Base-by-base conservation (phyloP, 2,113 vertebrate species). In the Forbesichthys papilliferus region DNA sequence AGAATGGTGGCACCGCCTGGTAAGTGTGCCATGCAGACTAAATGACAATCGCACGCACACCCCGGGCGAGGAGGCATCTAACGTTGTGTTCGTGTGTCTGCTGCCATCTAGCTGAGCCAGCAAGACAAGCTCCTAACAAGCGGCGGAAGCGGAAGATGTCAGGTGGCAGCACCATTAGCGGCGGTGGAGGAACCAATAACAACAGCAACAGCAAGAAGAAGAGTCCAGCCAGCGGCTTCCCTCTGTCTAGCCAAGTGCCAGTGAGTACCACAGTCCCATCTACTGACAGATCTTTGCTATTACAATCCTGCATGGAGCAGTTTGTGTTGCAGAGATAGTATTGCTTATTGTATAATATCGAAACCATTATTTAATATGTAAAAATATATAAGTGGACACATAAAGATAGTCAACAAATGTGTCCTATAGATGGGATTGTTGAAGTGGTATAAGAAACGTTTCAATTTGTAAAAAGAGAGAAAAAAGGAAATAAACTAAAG, bases 151-250 rank as follows among this genome's bases (percentile, higher is more conserved):
- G 97, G 86, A 99, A 98, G 92, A 98, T 98, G 95, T 99, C 98
- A 0, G 98, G 96, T 7, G 96, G 98, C 77, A 99, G 96, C 89
- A 99, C 96, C 77, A 97, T 98, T 93, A 99, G 96, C 49, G 95
- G 93, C 0, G 95, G 95, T 0, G 95, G 95, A 14, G 97, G 97
- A 87, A 95, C 95, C 76, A 95, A 94, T 75, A 97, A 95, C 75
- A 96, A 96, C 90, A 98, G 94, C 89, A 99, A 96, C 94, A 98
- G 96, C 93, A 99, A 99, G 93, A 99, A 99, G 94, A 99, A 98
- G 89, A 98, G 95, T 64, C 96, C 96, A 0, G 97, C 95, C 84
- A 97, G 96, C 85, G 98, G 95, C 89, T 99, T 99, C 87, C 95
- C 95, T 83, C 94, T 99, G 87, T 95, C 97, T 93, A 98, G 97